phyloP scores from a whole-genome alignment of 2,113 vertebrate genomes.

The Euleptes europaea region DNA sequence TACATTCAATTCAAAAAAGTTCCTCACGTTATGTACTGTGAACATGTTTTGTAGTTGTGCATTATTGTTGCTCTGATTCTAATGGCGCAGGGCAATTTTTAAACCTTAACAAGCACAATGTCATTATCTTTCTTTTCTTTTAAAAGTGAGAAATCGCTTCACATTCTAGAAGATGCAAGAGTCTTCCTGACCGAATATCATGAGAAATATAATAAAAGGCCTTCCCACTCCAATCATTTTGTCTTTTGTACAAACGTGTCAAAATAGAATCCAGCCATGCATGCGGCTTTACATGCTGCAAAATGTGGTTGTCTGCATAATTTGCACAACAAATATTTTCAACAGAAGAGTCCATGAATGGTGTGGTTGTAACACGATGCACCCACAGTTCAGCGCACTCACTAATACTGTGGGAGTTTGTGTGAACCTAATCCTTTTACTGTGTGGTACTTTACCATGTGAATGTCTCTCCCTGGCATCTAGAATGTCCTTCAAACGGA shows the following conservation, averaged over 20 bases:
- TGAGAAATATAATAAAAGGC: not conserved
- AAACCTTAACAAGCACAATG: not conserved
- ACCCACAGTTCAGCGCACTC: not conserved
- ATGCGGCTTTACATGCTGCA: not conserved
- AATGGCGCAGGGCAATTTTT: not conserved
- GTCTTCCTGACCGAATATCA: not conserved
- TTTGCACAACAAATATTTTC: not conserved
- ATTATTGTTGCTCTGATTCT: not conserved
- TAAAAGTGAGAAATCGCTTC: not conserved
- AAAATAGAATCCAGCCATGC: not conserved
- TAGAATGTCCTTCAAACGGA: not conserved
- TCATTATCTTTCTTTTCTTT: not conserved
- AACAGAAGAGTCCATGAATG: not conserved
- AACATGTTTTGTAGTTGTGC: not conserved
- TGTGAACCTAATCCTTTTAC: not conserved
- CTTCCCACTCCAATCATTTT: not conserved
- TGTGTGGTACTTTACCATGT: not conserved
- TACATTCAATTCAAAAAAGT: not conserved
- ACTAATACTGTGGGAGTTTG: not conserved
- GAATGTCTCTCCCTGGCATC: not conserved
- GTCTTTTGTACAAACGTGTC: not conserved
- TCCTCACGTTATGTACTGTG: not conserved
- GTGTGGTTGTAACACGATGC: not conserved
- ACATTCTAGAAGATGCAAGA: not conserved
- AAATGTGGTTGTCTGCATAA: not conserved